Percentiles rank a stretch among this genome's conserved stretches.
Conservation (phyloP, 53 echinoderm and acorn worm species). For the Stichopus horrens region DNA sequence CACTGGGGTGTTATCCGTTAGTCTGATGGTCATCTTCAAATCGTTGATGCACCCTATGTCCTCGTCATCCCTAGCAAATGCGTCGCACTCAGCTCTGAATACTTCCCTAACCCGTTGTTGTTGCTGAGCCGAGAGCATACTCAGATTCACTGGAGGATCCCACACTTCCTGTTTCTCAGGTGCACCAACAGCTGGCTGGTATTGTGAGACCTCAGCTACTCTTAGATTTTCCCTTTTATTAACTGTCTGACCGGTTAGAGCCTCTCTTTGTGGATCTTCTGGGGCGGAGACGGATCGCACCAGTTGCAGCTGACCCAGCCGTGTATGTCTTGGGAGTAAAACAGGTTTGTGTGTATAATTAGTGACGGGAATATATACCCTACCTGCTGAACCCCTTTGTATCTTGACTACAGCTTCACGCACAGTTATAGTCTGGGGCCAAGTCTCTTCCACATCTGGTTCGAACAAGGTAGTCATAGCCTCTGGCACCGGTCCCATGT, state of each 20-base stretch:
- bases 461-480: neutral
- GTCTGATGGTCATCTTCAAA: neutral
- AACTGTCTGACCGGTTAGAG: no score
- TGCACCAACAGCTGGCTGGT: neutral
- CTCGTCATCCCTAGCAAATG: neutral
- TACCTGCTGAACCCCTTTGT: neutral
- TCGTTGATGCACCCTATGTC: neutral
- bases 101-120: neutral
- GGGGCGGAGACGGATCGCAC: neutral
- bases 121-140: neutral
- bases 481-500: neutral
- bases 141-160: neutral
- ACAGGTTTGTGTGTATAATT: neutral
- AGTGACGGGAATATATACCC: neutral
- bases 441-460: neutral
- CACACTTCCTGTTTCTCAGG: neutral
- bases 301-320: neutral
- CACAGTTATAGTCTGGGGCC: neutral
- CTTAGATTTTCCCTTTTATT: neutral
- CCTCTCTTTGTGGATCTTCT: no score
- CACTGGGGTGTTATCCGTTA: neutral
- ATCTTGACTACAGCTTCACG: neutral
- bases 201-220: neutral
- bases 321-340: neutral
- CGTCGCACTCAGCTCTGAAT: neutral